Evolutionary conservation across 2,888 invertebrate species (phyloP).

Genomic region (Camptogramma bilineatum): DNA sequence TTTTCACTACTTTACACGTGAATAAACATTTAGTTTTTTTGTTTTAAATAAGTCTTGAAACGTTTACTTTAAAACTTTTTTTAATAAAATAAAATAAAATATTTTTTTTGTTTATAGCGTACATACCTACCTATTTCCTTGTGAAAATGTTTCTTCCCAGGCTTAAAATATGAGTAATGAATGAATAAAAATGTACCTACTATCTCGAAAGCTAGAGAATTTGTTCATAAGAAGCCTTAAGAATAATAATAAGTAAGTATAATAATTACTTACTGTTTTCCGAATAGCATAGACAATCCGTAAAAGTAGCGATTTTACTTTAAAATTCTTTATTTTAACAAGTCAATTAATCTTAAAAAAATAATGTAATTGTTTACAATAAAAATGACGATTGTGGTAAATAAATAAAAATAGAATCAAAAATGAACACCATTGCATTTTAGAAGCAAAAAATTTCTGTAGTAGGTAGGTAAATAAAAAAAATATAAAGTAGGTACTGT

Average conservation of each 20-base stretch:
- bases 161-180: background rate
- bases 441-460: slow-evolving; percentile 2
- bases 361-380: background rate
- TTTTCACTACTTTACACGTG: too few relatives aligned
- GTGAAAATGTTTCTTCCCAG: background rate
- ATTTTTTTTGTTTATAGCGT: background rate
- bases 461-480: background rate
- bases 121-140: too few relatives aligned
- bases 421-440: background rate
- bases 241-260: background rate
- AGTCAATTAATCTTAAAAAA: slow-evolving; percentile 19
- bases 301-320: background rate
- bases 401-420: background rate
- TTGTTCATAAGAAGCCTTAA: background rate
- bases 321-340: slow-evolving; percentile 15
- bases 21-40: too few relatives aligned
- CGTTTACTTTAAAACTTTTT: too few relatives aligned
- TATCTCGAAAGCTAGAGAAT: background rate
- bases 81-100: too few relatives aligned
- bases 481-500: too few relatives aligned
- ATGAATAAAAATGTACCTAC: background rate
- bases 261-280: background rate
- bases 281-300: background rate
- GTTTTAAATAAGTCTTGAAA: too few relatives aligned
- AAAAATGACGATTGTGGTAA: background rate